These are phyloP conservation scores for Cryptoleucopteryx plumbea DNA, from an alignment of 2,113 vertebrate species.

Conservation along the genomic window DNA sequence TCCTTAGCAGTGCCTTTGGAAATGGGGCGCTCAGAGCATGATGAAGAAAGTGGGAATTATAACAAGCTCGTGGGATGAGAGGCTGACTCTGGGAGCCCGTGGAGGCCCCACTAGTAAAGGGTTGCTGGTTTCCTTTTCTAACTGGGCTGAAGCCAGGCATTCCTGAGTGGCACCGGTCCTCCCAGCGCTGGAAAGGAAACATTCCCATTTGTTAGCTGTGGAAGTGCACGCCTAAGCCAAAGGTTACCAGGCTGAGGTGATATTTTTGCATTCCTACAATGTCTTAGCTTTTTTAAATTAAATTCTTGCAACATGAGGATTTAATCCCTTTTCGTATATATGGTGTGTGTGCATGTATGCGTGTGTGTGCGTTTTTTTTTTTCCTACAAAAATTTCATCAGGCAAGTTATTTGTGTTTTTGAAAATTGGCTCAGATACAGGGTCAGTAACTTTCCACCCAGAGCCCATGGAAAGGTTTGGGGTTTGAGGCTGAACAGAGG, in stretches of 20 bases:
- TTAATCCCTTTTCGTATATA: conserved; percentile 56
- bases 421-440: conserved; percentile 35
- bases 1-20: neutral
- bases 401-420: conserved; percentile 36
- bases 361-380: neutral
- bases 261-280: conserved; percentile 55
- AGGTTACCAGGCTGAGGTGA: conserved; percentile 63
- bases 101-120: conserved; percentile 13
- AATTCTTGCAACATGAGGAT: conserved; percentile 70
- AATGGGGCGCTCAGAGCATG: neutral
- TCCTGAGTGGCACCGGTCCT: conserved; percentile 47
- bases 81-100: neutral
- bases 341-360: neutral
- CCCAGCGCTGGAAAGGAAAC: conserved; percentile 19
- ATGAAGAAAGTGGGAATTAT: neutral
- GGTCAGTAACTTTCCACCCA: conserved; percentile 53
- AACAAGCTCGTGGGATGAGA: neutral
- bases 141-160: conserved; percentile 35
- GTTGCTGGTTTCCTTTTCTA: neutral
- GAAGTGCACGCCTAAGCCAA: conserved; percentile 49
- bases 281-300: conserved; percentile 63
- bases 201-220: conserved; percentile 46
- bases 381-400: conserved; percentile 31
- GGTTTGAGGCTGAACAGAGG: conserved; percentile 14
- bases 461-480: conserved; percentile 19